phyloP scores from a whole-genome alignment of 1,140 invertebrate genomes.

The Tetranychus cinnabarinus region DNA sequence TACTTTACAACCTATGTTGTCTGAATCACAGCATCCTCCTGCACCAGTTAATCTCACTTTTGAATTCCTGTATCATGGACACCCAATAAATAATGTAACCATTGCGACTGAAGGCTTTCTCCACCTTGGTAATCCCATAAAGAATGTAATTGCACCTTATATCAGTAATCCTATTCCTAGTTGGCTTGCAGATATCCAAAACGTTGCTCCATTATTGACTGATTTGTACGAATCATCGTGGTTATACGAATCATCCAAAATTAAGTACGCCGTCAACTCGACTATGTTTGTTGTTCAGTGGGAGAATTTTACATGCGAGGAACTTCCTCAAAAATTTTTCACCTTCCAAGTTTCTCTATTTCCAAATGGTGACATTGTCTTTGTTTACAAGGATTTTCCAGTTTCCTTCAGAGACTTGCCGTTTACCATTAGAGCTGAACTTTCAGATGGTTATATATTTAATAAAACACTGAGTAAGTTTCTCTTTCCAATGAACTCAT shows the following conservation, averaged over 20 bases:
- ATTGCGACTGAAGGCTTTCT: constrained; percentile 95
- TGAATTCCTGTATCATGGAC: constrained; percentile 85
- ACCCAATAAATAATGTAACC: constrained; percentile 63
- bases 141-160: constrained; percentile 79
- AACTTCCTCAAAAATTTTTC: constrained; percentile 33
- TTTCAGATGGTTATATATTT: constrained; percentile 93
- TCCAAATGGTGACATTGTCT: constrained; percentile 69
- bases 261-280: constrained; percentile 63
- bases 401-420: constrained; percentile 43
- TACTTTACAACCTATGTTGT: constrained; percentile 16
- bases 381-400: constrained; percentile 65
- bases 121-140: constrained; percentile 66
- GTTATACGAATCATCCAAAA: constrained; percentile 42
- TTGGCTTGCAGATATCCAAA: constrained; percentile 94
- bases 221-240: constrained; percentile 79
- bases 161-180: constrained; percentile 72
- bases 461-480: constrained; percentile 64
- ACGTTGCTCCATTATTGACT: constrained; percentile 96
- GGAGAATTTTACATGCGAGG: constrained; percentile 65
- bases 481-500: background rate
- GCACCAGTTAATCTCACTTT: constrained; percentile 58
- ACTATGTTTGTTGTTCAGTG: constrained; percentile 74
- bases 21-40: constrained; percentile 58
- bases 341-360: constrained; percentile 59
- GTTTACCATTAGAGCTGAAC: constrained; percentile 79